Evolutionary conservation across 2,113 vertebrate species (phyloP).

Genomic region (Conger conger): DNA sequence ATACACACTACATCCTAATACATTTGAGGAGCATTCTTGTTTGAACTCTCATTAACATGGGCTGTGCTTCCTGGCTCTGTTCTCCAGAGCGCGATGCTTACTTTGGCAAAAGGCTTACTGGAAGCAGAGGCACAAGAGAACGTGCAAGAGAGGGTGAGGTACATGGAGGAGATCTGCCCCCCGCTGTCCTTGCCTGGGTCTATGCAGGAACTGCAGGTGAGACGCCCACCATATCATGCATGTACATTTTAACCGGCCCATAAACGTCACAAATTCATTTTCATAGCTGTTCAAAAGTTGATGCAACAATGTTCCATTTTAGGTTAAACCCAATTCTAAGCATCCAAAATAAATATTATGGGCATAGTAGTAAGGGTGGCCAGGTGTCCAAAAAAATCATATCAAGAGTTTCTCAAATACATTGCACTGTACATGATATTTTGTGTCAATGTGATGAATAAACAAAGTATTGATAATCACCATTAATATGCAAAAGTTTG

Average conservation of each 20-base stretch:
- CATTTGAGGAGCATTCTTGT: not conserved
- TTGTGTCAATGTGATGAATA: too few species aligned
- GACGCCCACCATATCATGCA: not conserved
- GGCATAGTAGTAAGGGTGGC: not conserved
- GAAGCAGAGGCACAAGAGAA: conserved; percentile 78
- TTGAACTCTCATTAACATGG: not conserved
- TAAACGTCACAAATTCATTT: not conserved
- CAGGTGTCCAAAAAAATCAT: not conserved
- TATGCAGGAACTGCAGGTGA: conserved; percentile 86
- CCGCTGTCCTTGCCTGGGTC: conserved; percentile 74
- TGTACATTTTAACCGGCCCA: not conserved
- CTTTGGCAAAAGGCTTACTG: conserved; percentile 81
- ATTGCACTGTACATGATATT: too few species aligned
- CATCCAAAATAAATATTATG: not conserved
- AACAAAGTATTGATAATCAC: too few species aligned
- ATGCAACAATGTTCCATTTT: not conserved
- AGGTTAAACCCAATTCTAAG: not conserved
- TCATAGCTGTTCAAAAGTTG: not conserved
- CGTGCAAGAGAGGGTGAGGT: conserved; percentile 75
- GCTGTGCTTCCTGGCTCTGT: not conserved
- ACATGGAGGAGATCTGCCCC: conserved; percentile 82
- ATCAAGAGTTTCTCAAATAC: too few species aligned
- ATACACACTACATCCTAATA: too few species aligned
- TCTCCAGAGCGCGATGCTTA: conserved; percentile 90
- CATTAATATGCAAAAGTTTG: too few species aligned